Percentiles rank a stretch among this genome's conserved stretches.
phyloP scores from a whole-genome alignment of 2,797 vertebrate genomes.

The Dryobates pubescens region DNA sequence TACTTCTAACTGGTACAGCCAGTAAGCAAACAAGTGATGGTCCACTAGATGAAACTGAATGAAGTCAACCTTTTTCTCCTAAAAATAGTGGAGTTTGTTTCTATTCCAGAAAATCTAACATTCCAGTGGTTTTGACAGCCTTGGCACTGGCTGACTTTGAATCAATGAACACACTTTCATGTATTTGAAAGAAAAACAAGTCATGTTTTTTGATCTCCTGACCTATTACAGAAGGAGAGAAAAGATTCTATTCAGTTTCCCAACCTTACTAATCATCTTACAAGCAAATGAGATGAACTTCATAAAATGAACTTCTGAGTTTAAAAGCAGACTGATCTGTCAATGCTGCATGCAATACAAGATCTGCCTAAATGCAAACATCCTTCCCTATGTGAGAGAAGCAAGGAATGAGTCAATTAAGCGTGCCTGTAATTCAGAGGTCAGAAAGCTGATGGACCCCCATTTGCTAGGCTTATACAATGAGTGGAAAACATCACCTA shows the following conservation, averaged over 20 bases:
- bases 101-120: neutral
- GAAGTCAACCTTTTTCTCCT: neutral
- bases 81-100: neutral
- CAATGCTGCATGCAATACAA: neutral
- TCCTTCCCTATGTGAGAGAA: slow-evolving; percentile 1
- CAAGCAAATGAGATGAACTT: neutral
- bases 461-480: neutral
- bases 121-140: slow-evolving; percentile 1
- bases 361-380: slow-evolving; percentile 12
- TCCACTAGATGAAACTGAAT: neutral
- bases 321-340: neutral
- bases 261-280: neutral
- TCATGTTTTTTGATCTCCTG: neutral
- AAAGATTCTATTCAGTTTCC: neutral
- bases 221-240: neutral
- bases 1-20: neutral
- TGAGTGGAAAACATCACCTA: neutral
- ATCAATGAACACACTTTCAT: neutral
- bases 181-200: neutral
- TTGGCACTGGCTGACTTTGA: neutral
- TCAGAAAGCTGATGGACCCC: slow-evolving; percentile 31
- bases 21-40: neutral
- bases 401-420: slow-evolving; percentile 6
- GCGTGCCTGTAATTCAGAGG: neutral
- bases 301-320: neutral